A percentile compares a stretch with the other conserved stretches of the same genome.
phyloP scores from a whole-genome alignment of 2,888 invertebrate genomes.

The Drosophila longiperda region DNA sequence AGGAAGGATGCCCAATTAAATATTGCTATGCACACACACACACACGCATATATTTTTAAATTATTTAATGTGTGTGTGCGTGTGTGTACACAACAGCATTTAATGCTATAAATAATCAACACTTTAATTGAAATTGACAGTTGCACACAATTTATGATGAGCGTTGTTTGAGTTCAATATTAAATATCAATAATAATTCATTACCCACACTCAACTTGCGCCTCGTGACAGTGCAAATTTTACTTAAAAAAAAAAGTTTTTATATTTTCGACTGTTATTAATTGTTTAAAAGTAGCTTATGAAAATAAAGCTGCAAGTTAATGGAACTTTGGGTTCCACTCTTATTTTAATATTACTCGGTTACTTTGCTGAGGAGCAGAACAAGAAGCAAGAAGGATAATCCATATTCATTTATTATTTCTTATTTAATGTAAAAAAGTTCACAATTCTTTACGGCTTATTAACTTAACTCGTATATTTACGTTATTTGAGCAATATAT shows the following conservation, averaged over 20 bases:
- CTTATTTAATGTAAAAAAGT: background rate
- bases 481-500: background rate
- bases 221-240: slow-evolving; percentile 8
- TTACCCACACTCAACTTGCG: slow-evolving; percentile 4
- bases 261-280: slow-evolving; percentile 2
- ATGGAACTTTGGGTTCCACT: background rate
- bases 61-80: slow-evolving; percentile 36
- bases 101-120: slow-evolving; percentile 56
- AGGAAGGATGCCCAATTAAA: slow-evolving; percentile 44
- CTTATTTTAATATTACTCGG: background rate
- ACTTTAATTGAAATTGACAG: slow-evolving; percentile 62
- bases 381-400: background rate
- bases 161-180: slow-evolving; percentile 29
- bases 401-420: background rate
- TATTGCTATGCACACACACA: slow-evolving; percentile 38
- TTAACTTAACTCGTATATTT: background rate
- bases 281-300: slow-evolving; percentile 23
- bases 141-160: slow-evolving; percentile 47
- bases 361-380: background rate
- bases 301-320: background rate
- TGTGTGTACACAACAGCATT: slow-evolving; percentile 31
- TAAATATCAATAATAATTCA: slow-evolving; percentile 45
- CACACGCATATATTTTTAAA: slow-evolving; percentile 20
- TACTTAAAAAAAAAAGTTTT: background rate
- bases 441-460: background rate